Percentiles rank a stretch among this genome's conserved stretches.
Evolutionary conservation across 2,113 vertebrate genomes (phyloP).

Genomic region (Eclectus roratus): DNA sequence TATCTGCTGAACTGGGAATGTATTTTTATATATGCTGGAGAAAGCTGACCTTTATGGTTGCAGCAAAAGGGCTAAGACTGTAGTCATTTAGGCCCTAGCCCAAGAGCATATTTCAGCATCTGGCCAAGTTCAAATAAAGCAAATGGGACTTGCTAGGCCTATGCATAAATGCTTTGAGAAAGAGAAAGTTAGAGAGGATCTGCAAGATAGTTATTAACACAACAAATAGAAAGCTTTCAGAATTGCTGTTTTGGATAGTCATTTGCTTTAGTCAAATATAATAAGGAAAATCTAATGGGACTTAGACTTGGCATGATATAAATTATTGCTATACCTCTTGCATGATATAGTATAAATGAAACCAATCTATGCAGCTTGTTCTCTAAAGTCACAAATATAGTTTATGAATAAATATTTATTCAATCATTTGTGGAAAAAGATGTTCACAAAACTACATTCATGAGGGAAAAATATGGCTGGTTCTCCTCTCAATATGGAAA

Average conservation of each 20-base stretch:
- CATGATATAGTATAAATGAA: neutral
- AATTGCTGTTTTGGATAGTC: neutral
- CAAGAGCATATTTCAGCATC: neutral
- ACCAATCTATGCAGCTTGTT: constrained; percentile 1
- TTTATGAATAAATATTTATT: constrained; percentile 59
- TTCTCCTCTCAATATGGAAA: constrained; percentile 19
- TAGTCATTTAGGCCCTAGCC: neutral
- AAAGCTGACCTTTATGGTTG: neutral
- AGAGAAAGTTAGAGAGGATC: neutral
- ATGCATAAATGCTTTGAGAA: neutral
- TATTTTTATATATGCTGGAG: neutral
- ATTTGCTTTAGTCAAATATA: constrained; percentile 1
- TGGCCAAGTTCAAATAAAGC: neutral
- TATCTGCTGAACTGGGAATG: neutral
- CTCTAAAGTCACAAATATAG: constrained; percentile 33
- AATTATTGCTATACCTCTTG: neutral
- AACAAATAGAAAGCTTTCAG: neutral
- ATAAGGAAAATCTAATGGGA: constrained; percentile 13
- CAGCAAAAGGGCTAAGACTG: neutral
- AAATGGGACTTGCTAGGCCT: neutral
- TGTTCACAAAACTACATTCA: neutral
- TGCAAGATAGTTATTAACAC: neutral
- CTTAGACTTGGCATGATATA: neutral
- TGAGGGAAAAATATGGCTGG: neutral
- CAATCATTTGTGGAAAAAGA: constrained; percentile 31